A percentile compares a stretch with the other conserved stretches of the same genome.
Conservation (phyloP, 2,888 invertebrate species). For the Dinocampus coccinellae region DNA sequence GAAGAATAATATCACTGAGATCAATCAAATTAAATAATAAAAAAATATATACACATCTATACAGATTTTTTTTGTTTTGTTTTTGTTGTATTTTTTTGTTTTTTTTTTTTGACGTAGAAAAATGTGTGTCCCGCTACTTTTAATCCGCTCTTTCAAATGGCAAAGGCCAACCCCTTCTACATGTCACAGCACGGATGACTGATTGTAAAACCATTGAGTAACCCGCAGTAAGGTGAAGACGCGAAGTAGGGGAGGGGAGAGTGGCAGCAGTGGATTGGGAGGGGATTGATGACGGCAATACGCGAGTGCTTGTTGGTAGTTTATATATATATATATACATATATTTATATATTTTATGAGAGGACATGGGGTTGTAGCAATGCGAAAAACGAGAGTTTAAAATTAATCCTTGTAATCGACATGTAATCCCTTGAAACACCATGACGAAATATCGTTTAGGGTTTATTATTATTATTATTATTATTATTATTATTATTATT, state of each 20-base stretch:
- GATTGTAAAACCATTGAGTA: conserved; percentile 69
- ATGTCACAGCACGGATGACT: conserved; percentile 68
- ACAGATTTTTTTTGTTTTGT: conserved; percentile 33
- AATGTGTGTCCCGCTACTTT: conserved; percentile 30
- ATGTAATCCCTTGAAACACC: conserved; percentile 68
- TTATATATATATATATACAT: neutral
- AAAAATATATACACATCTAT: conserved; percentile 20
- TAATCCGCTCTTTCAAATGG: conserved; percentile 66
- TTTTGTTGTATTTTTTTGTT: too few relatives aligned
- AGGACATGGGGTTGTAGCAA: neutral
- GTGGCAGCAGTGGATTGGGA: too few relatives aligned
- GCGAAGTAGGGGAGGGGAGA: too few relatives aligned
- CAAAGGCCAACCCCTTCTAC: conserved; percentile 63
- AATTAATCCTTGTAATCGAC: conserved; percentile 69
- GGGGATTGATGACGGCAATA: conserved; percentile 46
- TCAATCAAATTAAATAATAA: conserved; percentile 25
- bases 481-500: too few relatives aligned
- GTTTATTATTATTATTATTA: neutral
- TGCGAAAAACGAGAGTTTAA: conserved; percentile 55
- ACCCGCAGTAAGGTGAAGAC: conserved; percentile 58
- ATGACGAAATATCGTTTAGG: conserved; percentile 53
- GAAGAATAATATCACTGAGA: conserved; percentile 43
- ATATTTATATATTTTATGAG: neutral
- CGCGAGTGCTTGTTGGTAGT: neutral
- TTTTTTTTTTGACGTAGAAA: conserved; percentile 9